Base-by-base conservation (phyloP, 2,113 vertebrate species). In the Aptenodytes forsteri region DNA sequence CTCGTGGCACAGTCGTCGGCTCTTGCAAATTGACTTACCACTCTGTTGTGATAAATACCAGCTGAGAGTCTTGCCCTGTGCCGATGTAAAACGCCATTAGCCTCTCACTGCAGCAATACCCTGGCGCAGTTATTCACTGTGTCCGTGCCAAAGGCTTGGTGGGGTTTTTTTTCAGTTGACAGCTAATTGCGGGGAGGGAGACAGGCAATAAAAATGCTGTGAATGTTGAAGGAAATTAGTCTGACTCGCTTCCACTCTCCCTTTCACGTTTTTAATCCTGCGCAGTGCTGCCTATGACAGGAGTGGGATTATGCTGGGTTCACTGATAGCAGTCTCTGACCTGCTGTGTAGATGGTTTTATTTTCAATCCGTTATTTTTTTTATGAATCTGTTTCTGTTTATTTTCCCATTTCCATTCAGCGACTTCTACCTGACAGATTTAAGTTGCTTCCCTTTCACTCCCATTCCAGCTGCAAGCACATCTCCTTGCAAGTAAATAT, bases 191-290 rank as follows among this genome's bases (percentile, higher is more conserved):
- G 1, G 66, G 89, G 73, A 93, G 87, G 59, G 82, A 97, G 71
- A 54, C 62, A 66, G 55, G 93, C 95, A 96, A 70, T 96, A 93
- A 93, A 94, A 95, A 80, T 77, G 82, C 93, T 89, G 84, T 88
- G 82, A 92, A 89, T 89, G 73, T 84, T 77, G 78, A 90, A 96
- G 93, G 94, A 96, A 96, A 95, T 91, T 75, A 96, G 87, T 93
- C 92, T 97, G 93, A 96, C 87, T 95, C 84, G 89, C 77, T 97
- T 94, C 87, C 93, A 95, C 94, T 95, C 89, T 96, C 87, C 75
- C 87, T 97, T 95, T 96, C 81, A 95, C 50, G 0, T 90, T 92
- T 96, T 96, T 94, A 95, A 95, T 97, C 93, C 91, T 76, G 62
- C 5, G 2, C 93, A 83, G 38, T 58, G 78, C 91, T 94, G 91